phyloP scores from a whole-genome alignment of 2,113 vertebrate genomes.

The Zapus hudsonius region DNA sequence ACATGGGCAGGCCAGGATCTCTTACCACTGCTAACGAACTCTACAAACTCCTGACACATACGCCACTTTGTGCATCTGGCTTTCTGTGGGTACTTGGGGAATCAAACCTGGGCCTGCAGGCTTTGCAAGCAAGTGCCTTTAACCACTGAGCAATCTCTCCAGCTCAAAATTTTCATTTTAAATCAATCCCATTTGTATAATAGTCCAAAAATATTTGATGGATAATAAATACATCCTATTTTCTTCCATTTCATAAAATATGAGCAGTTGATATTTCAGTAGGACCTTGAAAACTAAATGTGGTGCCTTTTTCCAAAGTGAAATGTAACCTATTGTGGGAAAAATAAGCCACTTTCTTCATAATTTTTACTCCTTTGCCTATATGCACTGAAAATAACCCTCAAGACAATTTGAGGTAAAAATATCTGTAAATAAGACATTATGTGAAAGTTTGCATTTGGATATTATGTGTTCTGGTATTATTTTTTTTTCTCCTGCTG shows the following conservation, averaged over 20 bases:
- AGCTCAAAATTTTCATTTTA: not conserved
- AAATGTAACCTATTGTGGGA: not conserved
- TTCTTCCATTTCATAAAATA: constrained; percentile 10
- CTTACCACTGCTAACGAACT: too few relatives aligned
- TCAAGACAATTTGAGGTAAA: constrained; percentile 35
- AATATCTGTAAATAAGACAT: constrained; percentile 28
- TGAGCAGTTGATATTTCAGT: constrained; percentile 20
- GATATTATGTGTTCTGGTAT: not conserved
- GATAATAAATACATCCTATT: not conserved
- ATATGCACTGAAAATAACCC: not conserved
- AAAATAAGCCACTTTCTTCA: not conserved
- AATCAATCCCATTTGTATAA: constrained; percentile 10
- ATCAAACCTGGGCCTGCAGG: too few relatives aligned
- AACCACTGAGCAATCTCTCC: too few relatives aligned
- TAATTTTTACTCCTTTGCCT: constrained; percentile 21
- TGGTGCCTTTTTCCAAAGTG: not conserved
- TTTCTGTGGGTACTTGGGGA: too few relatives aligned
- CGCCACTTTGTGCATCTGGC: too few relatives aligned
- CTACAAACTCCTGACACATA: too few relatives aligned
- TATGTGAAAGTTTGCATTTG: not conserved
- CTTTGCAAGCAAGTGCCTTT: too few relatives aligned
- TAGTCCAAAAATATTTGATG: not conserved
- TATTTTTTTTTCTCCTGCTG: constrained; percentile 11
- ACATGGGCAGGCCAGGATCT: too few relatives aligned
- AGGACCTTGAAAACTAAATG: constrained; percentile 11